Base-by-base conservation (phyloP, 2,888 invertebrate genomes). In the Drosophila maculinotata region DNA sequence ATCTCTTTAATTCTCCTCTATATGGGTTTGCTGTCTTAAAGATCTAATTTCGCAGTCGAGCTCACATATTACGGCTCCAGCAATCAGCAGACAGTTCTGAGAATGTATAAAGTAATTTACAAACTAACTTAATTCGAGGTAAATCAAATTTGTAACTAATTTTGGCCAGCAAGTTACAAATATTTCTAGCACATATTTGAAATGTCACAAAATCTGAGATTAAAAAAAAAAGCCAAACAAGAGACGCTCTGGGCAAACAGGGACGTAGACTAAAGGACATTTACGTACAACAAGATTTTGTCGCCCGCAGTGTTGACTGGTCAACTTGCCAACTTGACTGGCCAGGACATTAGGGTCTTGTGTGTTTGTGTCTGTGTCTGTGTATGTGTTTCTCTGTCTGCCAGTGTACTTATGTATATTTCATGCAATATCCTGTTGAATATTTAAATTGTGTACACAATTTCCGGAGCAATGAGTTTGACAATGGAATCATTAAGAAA, bases 381-480 rank as follows among this genome's bases (percentile, higher is more conserved):
- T 52, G 38, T 41, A 41, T 51, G 8, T 44, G 28, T 39, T 10
- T 59, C 58, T 44, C 15, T 53, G 45, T 57, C 56, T 64, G 56
- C 28, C 20, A 33, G 17, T 56, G 15, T 62, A 57, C 64, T 75
- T 67, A 79, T 79, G 77, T 77, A 72, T 79, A 78, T 79, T 68
- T 67, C 71, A 81, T 77, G 85, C 72, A 81, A 85, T 85, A 85
- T 85, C 81, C 83, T 84, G 85, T 81, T 79, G 83, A 82, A 83
- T 85, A 84, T 84, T 84, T 85, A 85, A 83, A 79, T 85, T 85
- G 79, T 79, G 77, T 81, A 73, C 77, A 81, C 83, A 85, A 85
- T 81, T 85, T 84, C 83, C 85, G 79, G 76, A 76, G 80, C 76
- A 69, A 78, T 82, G 82, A 76, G 66, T 74, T 80, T 84, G 82